These are phyloP conservation scores for Phylloscopus trochiloides DNA, from an alignment of 2,113 vertebrate species.

Conservation along the genomic window DNA sequence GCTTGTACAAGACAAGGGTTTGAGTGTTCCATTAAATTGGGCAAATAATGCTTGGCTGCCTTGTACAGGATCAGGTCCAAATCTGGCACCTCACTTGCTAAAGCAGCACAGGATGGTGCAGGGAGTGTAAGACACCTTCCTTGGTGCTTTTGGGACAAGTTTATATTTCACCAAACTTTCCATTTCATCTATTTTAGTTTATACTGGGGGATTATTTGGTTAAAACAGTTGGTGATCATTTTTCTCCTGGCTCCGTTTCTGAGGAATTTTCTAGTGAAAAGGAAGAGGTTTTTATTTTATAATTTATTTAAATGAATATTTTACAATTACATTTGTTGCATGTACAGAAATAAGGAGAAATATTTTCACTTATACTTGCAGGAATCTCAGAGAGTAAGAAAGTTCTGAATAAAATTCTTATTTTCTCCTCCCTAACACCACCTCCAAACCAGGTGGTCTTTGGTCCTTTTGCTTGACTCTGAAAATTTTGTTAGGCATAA, in stretches of 20 bases:
- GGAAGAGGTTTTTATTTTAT: rapidly evolving
- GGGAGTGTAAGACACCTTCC: neutral
- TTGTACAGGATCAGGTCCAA: neutral
- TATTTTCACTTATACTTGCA: neutral
- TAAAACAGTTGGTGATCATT: rapidly evolving
- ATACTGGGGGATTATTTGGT: neutral
- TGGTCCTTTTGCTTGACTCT: neutral
- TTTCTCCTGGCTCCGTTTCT: neutral
- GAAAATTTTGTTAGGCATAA: neutral
- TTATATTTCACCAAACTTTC: neutral
- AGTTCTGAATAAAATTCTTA: neutral
- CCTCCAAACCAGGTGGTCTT: neutral
- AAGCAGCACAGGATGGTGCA: neutral
- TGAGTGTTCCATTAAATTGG: neutral
- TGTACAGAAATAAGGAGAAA: neutral
- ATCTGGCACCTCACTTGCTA: neutral
- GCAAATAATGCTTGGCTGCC: neutral
- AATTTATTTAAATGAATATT: neutral
- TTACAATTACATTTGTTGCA: neutral
- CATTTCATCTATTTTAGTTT: neutral
- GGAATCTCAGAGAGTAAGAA: neutral
- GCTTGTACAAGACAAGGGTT: neutral
- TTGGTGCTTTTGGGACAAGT: neutral
- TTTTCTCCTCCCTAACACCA: neutral
- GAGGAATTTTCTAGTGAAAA: neutral